These are phyloP conservation scores for Dendronephthya gigantea DNA, from an alignment of 64 coral and sea anemone genomes.

Conservation along the genomic window DNA sequence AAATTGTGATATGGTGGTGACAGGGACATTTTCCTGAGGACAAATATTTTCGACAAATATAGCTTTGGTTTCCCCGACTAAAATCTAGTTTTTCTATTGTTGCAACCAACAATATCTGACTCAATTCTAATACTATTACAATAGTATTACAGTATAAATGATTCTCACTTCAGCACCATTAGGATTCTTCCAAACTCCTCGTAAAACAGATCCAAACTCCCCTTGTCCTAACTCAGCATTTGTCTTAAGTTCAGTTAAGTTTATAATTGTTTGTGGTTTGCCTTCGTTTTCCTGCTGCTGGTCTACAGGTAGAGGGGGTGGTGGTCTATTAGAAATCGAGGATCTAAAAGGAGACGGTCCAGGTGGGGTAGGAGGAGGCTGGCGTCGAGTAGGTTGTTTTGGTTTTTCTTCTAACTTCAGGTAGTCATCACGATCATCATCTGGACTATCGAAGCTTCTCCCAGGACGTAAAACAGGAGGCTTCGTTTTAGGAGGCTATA, in stretches of 20 bases:
- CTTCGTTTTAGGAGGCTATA: neutral
- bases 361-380: neutral
- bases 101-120: too few relatives aligned
- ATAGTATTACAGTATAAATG: too few relatives aligned
- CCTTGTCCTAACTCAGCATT: constrained; percentile 75
- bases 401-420: neutral
- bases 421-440: neutral
- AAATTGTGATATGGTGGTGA: too few relatives aligned
- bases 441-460: neutral
- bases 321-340: neutral
- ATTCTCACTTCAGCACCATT: constrained; percentile 63
- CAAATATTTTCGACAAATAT: too few relatives aligned
- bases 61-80: too few relatives aligned
- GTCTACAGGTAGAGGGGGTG: neutral
- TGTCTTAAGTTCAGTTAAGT: constrained; percentile 51
- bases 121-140: too few relatives aligned
- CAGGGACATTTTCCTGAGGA: too few relatives aligned
- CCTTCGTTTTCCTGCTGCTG: constrained; percentile 23
- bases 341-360: neutral
- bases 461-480: neutral
- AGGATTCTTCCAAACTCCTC: constrained; percentile 80
- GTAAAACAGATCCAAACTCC: constrained; percentile 92
- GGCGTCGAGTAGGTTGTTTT: neutral
- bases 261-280: constrained; percentile 61
- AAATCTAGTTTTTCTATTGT: too few relatives aligned